Conservation (phyloP, 92 coral and sea anemone genomes). For the Virgularia gustaviana region DNA sequence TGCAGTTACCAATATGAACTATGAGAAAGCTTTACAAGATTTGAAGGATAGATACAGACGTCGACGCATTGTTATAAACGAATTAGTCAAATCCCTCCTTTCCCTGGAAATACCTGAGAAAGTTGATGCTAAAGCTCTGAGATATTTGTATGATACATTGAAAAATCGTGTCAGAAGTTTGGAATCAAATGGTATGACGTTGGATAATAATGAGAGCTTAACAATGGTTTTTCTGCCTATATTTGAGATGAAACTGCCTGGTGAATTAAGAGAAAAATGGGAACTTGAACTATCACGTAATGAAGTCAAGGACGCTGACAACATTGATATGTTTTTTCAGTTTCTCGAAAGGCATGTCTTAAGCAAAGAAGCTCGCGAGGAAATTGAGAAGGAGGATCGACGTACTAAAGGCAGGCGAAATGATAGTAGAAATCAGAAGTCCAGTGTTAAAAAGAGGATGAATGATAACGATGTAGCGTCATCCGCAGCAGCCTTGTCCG, state of each 20-base stretch:
- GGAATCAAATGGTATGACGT: slow-evolving; percentile 13
- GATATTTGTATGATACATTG: slow-evolving; percentile 35
- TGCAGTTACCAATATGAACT: background rate
- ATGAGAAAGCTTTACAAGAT: slow-evolving; percentile 21
- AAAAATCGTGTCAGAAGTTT: slow-evolving; percentile 23
- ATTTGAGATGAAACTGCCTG: slow-evolving; percentile 19
- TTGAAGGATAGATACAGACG: slow-evolving; percentile 33
- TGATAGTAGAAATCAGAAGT: background rate
- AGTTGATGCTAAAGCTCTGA: slow-evolving; percentile 22
- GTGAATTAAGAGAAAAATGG: slow-evolving; percentile 30
- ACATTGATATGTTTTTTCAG: slow-evolving; percentile 3
- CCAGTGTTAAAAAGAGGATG: too few relatives aligned
- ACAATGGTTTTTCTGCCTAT: slow-evolving; percentile 27
- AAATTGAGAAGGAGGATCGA: background rate
- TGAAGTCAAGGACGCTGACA: slow-evolving; percentile 25
- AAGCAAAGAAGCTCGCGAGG: slow-evolving; percentile 14
- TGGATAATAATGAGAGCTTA: slow-evolving; percentile 11
- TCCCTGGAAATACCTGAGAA: slow-evolving; percentile 22
- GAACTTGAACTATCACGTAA: slow-evolving; percentile 20
- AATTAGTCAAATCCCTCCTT: slow-evolving; percentile 24
- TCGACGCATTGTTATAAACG: slow-evolving; percentile 19
- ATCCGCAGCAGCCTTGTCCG: too few relatives aligned
- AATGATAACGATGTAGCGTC: too few relatives aligned
- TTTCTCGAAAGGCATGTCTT: slow-evolving; percentile 3
- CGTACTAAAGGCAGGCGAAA: background rate